Base-by-base conservation (phyloP, 1,140 invertebrate species). In the Luehdorfia chinensis region DNA sequence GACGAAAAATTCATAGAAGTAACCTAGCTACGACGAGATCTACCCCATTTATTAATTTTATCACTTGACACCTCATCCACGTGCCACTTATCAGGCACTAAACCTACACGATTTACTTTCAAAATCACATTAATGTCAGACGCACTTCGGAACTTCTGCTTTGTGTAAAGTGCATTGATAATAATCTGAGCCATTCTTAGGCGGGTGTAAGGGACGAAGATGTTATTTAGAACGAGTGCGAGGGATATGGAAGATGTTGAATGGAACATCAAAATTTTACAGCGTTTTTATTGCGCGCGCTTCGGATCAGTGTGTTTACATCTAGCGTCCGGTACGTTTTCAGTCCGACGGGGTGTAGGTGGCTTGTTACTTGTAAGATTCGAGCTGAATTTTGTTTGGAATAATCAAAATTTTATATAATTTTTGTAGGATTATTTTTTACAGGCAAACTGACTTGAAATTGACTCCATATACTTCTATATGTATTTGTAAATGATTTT, bases 241-340 rank as follows among this genome's bases (percentile, higher is more conserved):
- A 73, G 3, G 23, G 52, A 44, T 67, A 76, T 6, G 19, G 59
- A 2, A 25, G 50, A 51, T 55, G 21, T 59, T 76, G 79, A 81
- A 85, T 84, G 80, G 79, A 85, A 85, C 81, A 85, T 85, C 72
- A 85, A 85, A 85, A 84, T 84, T 85, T 85, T 85, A 85, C 81
- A 81, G 73, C 81, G 52, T 85, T 83, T 84, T 84, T 83, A 84
- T 79, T 79, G 73, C 80, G 71, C 62, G 23, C 60, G 62, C 71
- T 68, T 60, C 65, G 39, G 73, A 69, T 71, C 46, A 46, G 25
- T 53, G 47, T 79, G 81, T 83, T 83, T 81, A 83, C 67, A 63
- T 61, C 52, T 33, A 47, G 73, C 73, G 76, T 81, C 75, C 75
- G 75, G 77, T 75, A 53, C 36, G 56, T 41, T 64, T 70, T 68